A percentile compares a stretch with the other conserved stretches of the same genome.
phyloP scores from a whole-genome alignment of 2,888 invertebrate genomes.

The Aspidapion aeneum region DNA sequence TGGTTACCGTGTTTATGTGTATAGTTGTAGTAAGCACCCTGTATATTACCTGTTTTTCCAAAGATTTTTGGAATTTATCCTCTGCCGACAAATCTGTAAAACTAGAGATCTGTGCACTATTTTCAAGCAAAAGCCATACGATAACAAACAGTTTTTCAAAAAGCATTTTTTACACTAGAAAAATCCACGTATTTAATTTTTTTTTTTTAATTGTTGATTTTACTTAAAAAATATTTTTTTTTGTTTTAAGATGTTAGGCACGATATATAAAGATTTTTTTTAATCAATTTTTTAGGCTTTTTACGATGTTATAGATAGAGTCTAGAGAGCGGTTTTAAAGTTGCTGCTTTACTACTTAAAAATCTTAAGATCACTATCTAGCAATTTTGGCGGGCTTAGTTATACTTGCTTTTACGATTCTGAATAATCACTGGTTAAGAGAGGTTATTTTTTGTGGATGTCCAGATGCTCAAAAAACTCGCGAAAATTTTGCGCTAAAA shows the following conservation, averaged over 20 bases:
- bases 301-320: too few relatives aligned
- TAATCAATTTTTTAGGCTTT: too few relatives aligned
- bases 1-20: too few relatives aligned
- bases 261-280: too few relatives aligned
- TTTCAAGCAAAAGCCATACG: not conserved
- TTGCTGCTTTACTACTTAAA: not conserved
- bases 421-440: not conserved
- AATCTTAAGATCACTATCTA: too few relatives aligned
- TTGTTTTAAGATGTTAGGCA: too few relatives aligned
- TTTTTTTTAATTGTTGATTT: too few relatives aligned
- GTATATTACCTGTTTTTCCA: conserved; percentile 50
- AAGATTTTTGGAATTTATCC: conserved; percentile 47
- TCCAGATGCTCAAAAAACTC: not conserved
- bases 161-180: not conserved
- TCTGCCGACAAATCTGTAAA: conserved; percentile 14
- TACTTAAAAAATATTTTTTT: too few relatives aligned
- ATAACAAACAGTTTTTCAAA: not conserved
- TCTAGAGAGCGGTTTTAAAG: not conserved
- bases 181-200: too few relatives aligned
- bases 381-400: too few relatives aligned
- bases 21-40: too few relatives aligned
- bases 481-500: not conserved
- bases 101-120: not conserved
- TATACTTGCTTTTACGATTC: not conserved
- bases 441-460: not conserved